Base-by-base conservation (phyloP, 2,113 vertebrate genomes). In the Rallus limicola region DNA sequence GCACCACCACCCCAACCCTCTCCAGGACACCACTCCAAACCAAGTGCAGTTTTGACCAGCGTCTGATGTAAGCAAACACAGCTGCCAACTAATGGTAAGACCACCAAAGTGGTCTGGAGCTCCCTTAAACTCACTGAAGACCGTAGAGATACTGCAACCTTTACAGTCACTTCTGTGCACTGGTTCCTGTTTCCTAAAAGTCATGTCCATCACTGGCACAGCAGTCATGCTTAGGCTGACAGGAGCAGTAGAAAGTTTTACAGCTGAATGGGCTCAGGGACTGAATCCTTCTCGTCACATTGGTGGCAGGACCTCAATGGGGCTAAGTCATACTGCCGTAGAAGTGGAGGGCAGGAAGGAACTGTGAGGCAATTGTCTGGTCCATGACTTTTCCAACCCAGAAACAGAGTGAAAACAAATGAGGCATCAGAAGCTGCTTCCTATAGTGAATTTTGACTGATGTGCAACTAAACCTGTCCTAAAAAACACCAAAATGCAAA, bases 401-500 rank as follows among this genome's bases (percentile, higher is more conserved):
- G 58, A 85, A 85, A 55, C 44, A 69, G 33, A 74, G 67, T 7
- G 72, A 62, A 92, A 91, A 82, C 48, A 92, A 82, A 77, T n/a
- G 15, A 80, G 7, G 12, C 19, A 85, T 2, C 40, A 55, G 52
- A 91, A 67, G 20, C 86, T 56, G 38, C 38, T 78, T 88, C 29
- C 38, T 86, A 3, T 24, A 64, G 46, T 38, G 52, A 81, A 86
- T 81, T 92, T 95, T 88, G 64, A 86, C 23, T 63, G 58, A 67
- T 16, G 0, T 20, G 36, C 88, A 29, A 76, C 59, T 6, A 19
- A 88, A 77, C 19, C 19, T 88, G 63, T 63, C 64, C 59, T 81
- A 78, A 88, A 88, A 46, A 90, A 59, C 4, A 9, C 42, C 40
- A 86, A 92, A 94, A 91, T 42, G 34, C 59, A 93, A 95, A 83